Evolutionary conservation across 2,113 vertebrate genomes (phyloP), one percentile per base, ranked within the genome.

Genomic region (Apaloderma vittatum): DNA sequence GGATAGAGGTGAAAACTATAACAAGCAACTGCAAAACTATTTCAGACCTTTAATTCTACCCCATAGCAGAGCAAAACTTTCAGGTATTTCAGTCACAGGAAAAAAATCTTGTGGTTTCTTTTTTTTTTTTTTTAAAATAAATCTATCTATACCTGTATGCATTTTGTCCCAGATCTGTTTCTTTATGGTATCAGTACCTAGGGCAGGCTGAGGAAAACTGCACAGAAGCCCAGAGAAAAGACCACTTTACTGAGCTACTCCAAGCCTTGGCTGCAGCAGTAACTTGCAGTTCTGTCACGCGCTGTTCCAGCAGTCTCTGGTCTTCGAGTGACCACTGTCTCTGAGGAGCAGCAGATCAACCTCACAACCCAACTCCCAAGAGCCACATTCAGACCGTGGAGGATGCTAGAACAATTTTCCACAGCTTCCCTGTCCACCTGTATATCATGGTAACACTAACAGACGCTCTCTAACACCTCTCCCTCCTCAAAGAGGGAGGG

Each of bases 21-120:
- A 65, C 11, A 95, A 96, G 66, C 82, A 90, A 67, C 24, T 72
- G 74, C 80, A 96, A 93, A 91, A 96, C 67, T 62, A 81, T 79
- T 95, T 97, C 89, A 93, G 94, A 86, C 23, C 54, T 94, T 96
- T 86, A 96, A 94, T 77, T 89, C 82, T 73, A 96, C 73, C 83
- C 76, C 76, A 67, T 36, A 78, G 49, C 70, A 81, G 55, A 84
- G 57, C 54, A 75, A 72, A 29, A 15, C 26, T 84, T 94, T 92
- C 82, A 92, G 24, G 18, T 52, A 85, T 73, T 95, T 88, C 49
- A 70, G 37, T 93, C 48, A 91, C 90, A 71, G 59, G 65, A 95
- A 59, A 86, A 18, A 67, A 45, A 54, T 40, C 40, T 40, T 40
- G 40, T 40, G 11, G 8, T 40, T 40, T 40, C 11, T 40, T 40